Conservation (phyloP, 2,888 invertebrate genomes). For the Eristalinus aeneus region DNA sequence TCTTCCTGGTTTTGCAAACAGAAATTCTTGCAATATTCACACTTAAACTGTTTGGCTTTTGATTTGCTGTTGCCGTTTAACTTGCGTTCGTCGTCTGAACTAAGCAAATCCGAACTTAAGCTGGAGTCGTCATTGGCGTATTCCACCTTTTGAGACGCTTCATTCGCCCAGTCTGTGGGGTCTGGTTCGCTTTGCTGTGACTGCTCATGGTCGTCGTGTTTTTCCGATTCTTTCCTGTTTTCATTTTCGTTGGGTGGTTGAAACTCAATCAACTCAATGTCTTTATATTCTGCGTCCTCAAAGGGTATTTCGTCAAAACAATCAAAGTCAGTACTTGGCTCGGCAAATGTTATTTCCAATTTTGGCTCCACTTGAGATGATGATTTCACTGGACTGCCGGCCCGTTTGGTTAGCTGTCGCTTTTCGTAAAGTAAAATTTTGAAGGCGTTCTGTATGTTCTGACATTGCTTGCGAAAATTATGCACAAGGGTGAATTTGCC, state of each 20-base stretch:
- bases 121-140: conserved; percentile 52
- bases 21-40: conserved; percentile 62
- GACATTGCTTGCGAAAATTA: conserved; percentile 59
- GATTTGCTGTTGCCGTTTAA: conserved; percentile 18
- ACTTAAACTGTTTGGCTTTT: conserved; percentile 46
- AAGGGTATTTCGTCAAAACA: conserved; percentile 60
- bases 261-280: conserved; percentile 44
- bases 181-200: not conserved
- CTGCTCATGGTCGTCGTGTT: not conserved
- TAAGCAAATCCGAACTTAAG: conserved; percentile 54
- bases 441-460: conserved; percentile 57
- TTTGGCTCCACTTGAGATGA: conserved; percentile 26
- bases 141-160: conserved; percentile 41
- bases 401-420: not conserved
- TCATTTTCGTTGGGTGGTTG: conserved; percentile 22
- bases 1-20: conserved; percentile 54
- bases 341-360: conserved; percentile 1
- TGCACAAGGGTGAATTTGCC: conserved; percentile 55
- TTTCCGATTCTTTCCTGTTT: not conserved
- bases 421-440: conserved; percentile 45
- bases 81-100: conserved; percentile 52
- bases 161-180: conserved; percentile 19
- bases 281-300: conserved; percentile 54
- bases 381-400: not conserved
- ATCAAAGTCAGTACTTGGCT: not conserved